A percentile compares a stretch with the other conserved stretches of the same genome.
Evolutionary conservation across 1,140 invertebrate species (phyloP).

Genomic region (Hyphantria cunea): DNA sequence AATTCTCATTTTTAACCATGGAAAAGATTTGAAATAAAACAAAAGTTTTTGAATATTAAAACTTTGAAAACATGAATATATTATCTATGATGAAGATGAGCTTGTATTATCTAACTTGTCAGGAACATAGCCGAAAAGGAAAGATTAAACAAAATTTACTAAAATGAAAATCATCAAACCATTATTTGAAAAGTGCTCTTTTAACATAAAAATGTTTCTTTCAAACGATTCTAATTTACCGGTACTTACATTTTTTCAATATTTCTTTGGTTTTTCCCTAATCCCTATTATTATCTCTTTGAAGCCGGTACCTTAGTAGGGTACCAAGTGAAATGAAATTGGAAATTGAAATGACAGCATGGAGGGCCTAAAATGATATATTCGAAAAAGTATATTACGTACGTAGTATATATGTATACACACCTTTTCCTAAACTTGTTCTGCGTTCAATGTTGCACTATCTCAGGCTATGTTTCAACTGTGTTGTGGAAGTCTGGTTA

Average conservation of each 20-base stretch:
- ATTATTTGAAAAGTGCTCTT: neutral
- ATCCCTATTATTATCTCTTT: too few species aligned
- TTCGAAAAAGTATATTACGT: too few species aligned
- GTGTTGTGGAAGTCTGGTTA: too few species aligned
- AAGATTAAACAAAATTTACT: neutral
- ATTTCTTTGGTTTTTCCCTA: neutral
- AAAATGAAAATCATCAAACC: neutral
- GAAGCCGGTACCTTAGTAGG: too few species aligned
- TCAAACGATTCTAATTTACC: neutral
- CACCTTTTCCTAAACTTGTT: too few species aligned
- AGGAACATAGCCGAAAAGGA: neutral
- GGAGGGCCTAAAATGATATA: too few species aligned
- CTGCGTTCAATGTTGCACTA: too few species aligned
- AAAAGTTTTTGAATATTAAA: slow-evolving; percentile 20
- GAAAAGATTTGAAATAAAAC: slow-evolving; percentile 9
- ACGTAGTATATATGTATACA: too few species aligned
- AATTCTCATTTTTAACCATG: slow-evolving; percentile 9
- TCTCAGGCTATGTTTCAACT: too few species aligned
- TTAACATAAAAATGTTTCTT: neutral
- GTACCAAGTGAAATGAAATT: too few species aligned
- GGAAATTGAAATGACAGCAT: too few species aligned
- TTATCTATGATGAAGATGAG: slow-evolving; percentile 9
- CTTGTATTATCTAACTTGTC: slow-evolving; percentile 14
- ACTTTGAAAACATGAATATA: slow-evolving; percentile 14
- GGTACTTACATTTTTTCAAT: neutral